A percentile compares a stretch with the other conserved stretches of the same genome.
These are phyloP conservation scores for Phortica okadai DNA, from an alignment of 2,888 invertebrate genomes.

Conservation along the genomic window DNA sequence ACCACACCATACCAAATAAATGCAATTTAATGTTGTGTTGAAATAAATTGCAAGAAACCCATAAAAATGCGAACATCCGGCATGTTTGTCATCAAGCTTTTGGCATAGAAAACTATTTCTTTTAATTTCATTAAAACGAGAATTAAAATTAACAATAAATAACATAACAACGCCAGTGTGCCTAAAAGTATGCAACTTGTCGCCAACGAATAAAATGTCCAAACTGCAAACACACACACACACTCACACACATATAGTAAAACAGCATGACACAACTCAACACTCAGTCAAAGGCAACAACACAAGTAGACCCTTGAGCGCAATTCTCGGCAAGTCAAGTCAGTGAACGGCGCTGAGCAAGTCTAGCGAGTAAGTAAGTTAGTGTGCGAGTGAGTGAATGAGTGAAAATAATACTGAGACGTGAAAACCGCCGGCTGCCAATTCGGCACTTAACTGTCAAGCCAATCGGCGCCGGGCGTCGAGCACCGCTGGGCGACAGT, in stretches of 20 bases:
- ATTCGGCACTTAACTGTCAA: conserved; percentile 7
- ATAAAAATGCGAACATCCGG: too few relatives aligned
- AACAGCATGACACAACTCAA: not conserved
- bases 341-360: too few relatives aligned
- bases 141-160: conserved; percentile 16
- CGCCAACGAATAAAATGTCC: not conserved
- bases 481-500: not conserved
- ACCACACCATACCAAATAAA: too few relatives aligned
- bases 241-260: not conserved
- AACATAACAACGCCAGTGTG: conserved; percentile 5
- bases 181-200: conserved; percentile 6
- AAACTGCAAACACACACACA: not conserved
- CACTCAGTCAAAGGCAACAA: not conserved
- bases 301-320: conserved; percentile 2
- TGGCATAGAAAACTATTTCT: too few relatives aligned
- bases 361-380: not conserved
- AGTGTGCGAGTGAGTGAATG: too few relatives aligned
- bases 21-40: too few relatives aligned
- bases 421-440: conserved; percentile 11
- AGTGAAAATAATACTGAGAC: too few relatives aligned
- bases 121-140: not conserved
- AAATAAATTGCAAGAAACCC: too few relatives aligned
- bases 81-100: too few relatives aligned
- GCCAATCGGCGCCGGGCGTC: conserved; percentile 6
- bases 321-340: not conserved